These are phyloP conservation scores for Erebia epiphron DNA, from an alignment of 2,888 invertebrate species.

Conservation along the genomic window DNA sequence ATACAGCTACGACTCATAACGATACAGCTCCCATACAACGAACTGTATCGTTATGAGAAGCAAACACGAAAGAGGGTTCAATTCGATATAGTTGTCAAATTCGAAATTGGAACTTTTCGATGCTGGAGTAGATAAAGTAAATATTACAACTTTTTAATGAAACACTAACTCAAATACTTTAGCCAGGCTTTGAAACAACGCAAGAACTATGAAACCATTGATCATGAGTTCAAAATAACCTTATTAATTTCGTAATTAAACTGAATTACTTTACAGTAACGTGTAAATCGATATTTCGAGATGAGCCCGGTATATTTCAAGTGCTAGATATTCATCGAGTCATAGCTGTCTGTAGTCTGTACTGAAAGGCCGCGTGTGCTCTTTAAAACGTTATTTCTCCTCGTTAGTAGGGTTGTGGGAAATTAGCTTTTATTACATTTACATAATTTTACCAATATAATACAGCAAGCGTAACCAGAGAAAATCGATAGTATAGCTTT, in stretches of 20 bases:
- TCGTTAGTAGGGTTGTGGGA: slow-evolving; percentile 42
- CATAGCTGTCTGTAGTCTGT: slow-evolving; percentile 56
- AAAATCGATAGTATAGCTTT: no score
- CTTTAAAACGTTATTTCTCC: slow-evolving; percentile 53
- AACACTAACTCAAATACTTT: no score
- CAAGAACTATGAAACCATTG: not conserved
- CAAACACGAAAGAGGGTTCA: no score
- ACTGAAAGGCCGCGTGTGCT: slow-evolving; percentile 68
- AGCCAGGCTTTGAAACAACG: not conserved
- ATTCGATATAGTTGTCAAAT: no score
- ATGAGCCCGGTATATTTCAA: slow-evolving; percentile 53
- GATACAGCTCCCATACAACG: no score
- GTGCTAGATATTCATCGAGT: slow-evolving; percentile 64
- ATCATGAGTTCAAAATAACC: slow-evolving; percentile 6
- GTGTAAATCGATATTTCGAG: slow-evolving; percentile 56
- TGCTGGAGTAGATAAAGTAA: no score
- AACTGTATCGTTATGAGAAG: no score
- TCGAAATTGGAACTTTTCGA: no score
- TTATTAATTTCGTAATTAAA: slow-evolving; percentile 32
- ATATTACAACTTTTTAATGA: no score
- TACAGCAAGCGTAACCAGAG: no score
- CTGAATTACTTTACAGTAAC: slow-evolving; percentile 35
- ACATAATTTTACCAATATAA: not conserved
- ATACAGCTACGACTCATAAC: no score
- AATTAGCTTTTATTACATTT: not conserved